Conservation (phyloP, 2,113 vertebrate species). For the Bolborhynchus lineola region DNA sequence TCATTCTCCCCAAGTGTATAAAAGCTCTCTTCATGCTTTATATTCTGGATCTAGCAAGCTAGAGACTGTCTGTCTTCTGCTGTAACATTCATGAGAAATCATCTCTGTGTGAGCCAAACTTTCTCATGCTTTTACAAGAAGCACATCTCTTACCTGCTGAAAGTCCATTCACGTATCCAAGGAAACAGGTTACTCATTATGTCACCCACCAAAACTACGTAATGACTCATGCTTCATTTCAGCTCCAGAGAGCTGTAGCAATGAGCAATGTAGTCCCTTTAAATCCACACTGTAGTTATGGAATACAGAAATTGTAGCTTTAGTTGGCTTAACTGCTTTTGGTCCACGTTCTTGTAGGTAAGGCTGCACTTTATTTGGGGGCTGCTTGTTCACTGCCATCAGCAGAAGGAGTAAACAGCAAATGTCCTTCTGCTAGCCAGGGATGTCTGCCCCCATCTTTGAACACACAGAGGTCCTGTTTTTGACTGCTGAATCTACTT, state of each 20-base stretch:
- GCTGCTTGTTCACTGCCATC: neutral
- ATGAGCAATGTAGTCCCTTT: neutral
- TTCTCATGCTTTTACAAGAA: slow-evolving; percentile 28
- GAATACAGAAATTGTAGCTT: neutral
- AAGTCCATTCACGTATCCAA: slow-evolving; percentile 42
- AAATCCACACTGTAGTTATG: neutral
- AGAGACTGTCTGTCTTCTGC: neutral
- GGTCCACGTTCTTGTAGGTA: fast-evolving
- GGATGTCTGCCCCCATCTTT: neutral
- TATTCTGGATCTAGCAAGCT: neutral
- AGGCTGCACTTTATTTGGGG: neutral
- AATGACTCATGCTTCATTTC: slow-evolving; percentile 44
- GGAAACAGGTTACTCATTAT: slow-evolving; percentile 51
- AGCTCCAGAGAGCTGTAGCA: neutral
- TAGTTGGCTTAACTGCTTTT: neutral
- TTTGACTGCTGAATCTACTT: neutral
- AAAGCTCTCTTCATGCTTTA: neutral
- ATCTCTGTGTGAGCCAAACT: neutral
- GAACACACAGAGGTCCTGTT: neutral
- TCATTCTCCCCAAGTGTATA: neutral
- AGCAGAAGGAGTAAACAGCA: neutral
- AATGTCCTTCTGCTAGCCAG: neutral
- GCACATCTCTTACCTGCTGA: slow-evolving; percentile 26
- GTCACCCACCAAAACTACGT: slow-evolving; percentile 35
- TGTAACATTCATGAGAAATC: slow-evolving; percentile 1